Base-by-base conservation (phyloP, 2,888 invertebrate species). In the Cryptophagus acutangulus region DNA sequence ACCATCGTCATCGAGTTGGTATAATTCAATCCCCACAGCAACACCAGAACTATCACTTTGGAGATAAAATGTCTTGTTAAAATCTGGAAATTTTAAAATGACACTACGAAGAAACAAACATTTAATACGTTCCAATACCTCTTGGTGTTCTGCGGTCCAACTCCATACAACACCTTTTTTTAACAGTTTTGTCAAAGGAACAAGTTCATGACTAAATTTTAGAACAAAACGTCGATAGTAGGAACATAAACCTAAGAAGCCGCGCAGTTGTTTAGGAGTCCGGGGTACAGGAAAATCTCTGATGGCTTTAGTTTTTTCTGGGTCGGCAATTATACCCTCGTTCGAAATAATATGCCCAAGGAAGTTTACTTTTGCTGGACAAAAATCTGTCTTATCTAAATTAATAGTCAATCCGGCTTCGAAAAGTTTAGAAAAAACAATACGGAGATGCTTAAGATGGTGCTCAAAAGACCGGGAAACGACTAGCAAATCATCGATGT, bases 401-500 rank as follows among this genome's bases (percentile, higher is more conserved):
- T 49, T 51, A 1, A 57, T 17, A 1, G 58, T 61, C 13, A 57
- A 46, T 17, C 51, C 48, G 9, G 51, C 42, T 4, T 49, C 38
- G 10, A 38, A 18, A 26, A 58, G 36, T 17, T 41, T 33, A 5
- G 24, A 10, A 8, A 57, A 52, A 1, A 62, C 37, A 12, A 17
- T 15, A 17, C 45, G 40, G 2, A 59, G 14, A 30, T 58, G 53
- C 12, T 38, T 2, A 1, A 55, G 12, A 31, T 58, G 57, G 14
- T 46, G 35, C 10, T 52, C 41, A 33, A 55, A 51, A 15, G 37
- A 38, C 2, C 29, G 17, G 0, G 61, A 61, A 0, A 51, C 49
- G 1, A 62, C 45, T 8, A 62, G 36, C 6, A 62, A 35, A 37
- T 63, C 62, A 45, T 62, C 61, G 4, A 63, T 47, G 40, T 64